These are phyloP conservation scores for Mycetomoellerius zeteki DNA, from an alignment of 1,140 invertebrate genomes.

Conservation along the genomic window DNA sequence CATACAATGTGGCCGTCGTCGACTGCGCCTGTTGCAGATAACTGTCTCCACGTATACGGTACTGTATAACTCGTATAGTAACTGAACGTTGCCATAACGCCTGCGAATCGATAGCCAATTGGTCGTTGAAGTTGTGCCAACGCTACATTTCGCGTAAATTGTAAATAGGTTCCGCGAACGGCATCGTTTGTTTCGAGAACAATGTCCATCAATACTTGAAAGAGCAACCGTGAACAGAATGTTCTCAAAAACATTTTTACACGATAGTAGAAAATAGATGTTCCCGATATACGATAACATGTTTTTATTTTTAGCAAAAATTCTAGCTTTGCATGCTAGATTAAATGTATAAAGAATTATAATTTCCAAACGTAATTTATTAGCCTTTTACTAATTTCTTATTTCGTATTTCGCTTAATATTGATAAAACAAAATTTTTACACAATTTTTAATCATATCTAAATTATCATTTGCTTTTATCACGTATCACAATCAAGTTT, in stretches of 20 bases:
- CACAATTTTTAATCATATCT: neutral
- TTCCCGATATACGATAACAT: neutral
- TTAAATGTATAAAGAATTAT: neutral
- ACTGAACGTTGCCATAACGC: constrained; percentile 55
- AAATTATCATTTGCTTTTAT: constrained; percentile 9
- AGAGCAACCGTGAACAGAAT: constrained; percentile 25
- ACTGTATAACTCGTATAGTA: constrained; percentile 35
- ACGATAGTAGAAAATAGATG: neutral
- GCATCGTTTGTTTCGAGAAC: constrained; percentile 56
- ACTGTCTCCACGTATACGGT: constrained; percentile 38
- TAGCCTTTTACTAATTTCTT: neutral
- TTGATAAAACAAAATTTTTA: neutral
- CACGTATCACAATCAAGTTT: constrained; percentile 8
- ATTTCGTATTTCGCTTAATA: neutral
- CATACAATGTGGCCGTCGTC: constrained; percentile 38
- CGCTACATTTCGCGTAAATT: constrained; percentile 58
- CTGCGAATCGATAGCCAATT: constrained; percentile 61
- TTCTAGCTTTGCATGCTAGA: neutral
- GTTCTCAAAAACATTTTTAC: constrained; percentile 1
- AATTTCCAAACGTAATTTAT: neutral
- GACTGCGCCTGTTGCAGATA: constrained; percentile 59
- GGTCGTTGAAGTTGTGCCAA: constrained; percentile 61
- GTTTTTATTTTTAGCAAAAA: neutral
- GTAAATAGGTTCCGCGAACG: constrained; percentile 57
- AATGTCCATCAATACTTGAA: constrained; percentile 52